Evolutionary conservation across 2,888 invertebrate genomes (phyloP).

Genomic region (Tenodera sinensis): DNA sequence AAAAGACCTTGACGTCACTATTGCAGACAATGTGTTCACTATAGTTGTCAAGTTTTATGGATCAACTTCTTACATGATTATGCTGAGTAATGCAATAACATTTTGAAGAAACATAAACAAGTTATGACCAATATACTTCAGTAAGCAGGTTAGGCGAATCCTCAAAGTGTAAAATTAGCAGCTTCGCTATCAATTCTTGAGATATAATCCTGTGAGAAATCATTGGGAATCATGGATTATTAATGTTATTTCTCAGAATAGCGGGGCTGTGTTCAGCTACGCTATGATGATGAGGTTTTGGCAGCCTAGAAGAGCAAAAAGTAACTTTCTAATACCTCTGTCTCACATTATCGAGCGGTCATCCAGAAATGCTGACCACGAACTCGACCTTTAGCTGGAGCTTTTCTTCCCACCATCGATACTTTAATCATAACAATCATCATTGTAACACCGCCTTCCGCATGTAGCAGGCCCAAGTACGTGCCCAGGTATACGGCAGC

Average conservation of each 20-base stretch:
- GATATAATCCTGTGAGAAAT: no score
- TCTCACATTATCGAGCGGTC: conserved; percentile 4
- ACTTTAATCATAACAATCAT: conserved; percentile 11
- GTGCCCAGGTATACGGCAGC: neutral
- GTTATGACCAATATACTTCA: no score
- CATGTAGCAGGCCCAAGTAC: neutral
- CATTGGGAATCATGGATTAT: no score
- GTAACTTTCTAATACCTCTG: neutral
- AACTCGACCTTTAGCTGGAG: conserved; percentile 1
- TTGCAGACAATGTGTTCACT: no score
- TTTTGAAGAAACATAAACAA: no score
- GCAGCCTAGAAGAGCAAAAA: neutral
- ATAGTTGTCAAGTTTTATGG: no score
- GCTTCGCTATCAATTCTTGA: neutral
- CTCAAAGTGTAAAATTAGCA: neutral
- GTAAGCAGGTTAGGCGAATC: neutral
- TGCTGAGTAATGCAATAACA: no score
- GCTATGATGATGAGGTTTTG: neutral
- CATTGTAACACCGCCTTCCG: conserved; percentile 9
- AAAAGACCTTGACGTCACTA: no score
- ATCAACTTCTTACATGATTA: no score
- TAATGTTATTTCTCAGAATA: no score
- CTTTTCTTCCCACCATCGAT: conserved; percentile 3
- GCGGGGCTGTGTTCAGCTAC: no score
- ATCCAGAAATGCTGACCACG: conserved; percentile 3